Evolutionary conservation across 1,140 invertebrate species (phyloP), one percentile per base, ranked within the genome.

Genomic region (Armadillidium nasatum): DNA sequence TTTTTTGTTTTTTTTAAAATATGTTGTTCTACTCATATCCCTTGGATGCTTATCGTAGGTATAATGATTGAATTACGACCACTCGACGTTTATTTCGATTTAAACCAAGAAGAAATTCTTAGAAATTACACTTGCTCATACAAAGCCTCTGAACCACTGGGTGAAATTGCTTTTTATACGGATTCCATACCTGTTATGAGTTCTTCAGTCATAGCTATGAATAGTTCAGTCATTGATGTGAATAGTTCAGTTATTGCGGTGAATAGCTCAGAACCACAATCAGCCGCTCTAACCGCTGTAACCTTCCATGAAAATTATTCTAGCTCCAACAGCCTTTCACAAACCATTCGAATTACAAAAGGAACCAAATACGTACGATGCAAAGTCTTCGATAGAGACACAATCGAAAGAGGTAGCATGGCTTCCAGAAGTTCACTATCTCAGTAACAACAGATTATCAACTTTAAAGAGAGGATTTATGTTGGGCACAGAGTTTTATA

Each of bases 51-150:
- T 13, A 33, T 66, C 70, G 13, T 80, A 80, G 79, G 77, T 73
- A 74, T 78, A 71, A 71, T 73, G 73, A 68, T 81, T 22, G 74
- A 78, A 60, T 72, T 80, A 50, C 74, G 69, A 72, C 75, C 79
- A 23, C 73, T 73, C 44, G 73, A 71, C 19, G 76, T 76, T 44
- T 76, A 81, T 73, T 78, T 80, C 76, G 77, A 73, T 45, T 33
- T 33, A 10, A 4, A 73, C 9, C n/a, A 44, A 13, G 9, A 71
- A 15, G 74, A 80, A 67, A 50, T 73, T 45, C 33, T 70, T 10
- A 72, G 72, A 66, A 72, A 80, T 67, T 77, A 77, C 72, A 75
- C 76, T 21, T 80, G 79, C 67, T 76, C 73, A 10, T 80, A 78
- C 71, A 74, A 80, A 54, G 71, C 79, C 44, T 77, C 74, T 60